A percentile compares a stretch with the other conserved stretches of the same genome.
Evolutionary conservation across 2,797 vertebrate species (phyloP).

Genomic region (Ataeniobius toweri): DNA sequence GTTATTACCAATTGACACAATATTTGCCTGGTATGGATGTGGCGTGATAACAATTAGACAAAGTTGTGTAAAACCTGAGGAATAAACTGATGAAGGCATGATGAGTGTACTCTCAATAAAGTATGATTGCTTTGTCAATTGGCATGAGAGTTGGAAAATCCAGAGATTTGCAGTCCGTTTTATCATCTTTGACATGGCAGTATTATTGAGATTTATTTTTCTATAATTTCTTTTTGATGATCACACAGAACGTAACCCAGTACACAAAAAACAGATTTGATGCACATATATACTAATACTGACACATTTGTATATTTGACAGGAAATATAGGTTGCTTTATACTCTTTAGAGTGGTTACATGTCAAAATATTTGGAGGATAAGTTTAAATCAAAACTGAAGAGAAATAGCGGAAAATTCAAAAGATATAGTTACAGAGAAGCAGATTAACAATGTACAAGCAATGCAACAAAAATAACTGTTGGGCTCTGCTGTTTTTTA

Average conservation of each 20-base stretch:
- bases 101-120: background rate
- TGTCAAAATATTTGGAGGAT: background rate
- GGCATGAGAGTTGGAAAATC: background rate
- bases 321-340: background rate
- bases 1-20: background rate
- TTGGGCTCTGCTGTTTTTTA: constrained; percentile 4
- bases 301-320: background rate
- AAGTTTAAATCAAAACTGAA: background rate
- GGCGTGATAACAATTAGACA: background rate
- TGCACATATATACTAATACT: background rate
- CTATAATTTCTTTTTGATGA: background rate
- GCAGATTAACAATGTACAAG: constrained; percentile 32
- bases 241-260: background rate
- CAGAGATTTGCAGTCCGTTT: background rate
- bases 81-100: background rate
- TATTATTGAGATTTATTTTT: background rate
- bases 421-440: background rate
- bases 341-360: background rate
- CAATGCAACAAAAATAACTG: constrained; percentile 29
- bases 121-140: background rate
- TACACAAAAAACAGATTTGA: background rate
- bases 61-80: background rate
- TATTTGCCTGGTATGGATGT: background rate
- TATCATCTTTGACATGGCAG: background rate
- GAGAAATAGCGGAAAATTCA: background rate